These are phyloP conservation scores for Eucriotettix oculatus DNA, from an alignment of 2,888 invertebrate species.

Conservation along the genomic window DNA sequence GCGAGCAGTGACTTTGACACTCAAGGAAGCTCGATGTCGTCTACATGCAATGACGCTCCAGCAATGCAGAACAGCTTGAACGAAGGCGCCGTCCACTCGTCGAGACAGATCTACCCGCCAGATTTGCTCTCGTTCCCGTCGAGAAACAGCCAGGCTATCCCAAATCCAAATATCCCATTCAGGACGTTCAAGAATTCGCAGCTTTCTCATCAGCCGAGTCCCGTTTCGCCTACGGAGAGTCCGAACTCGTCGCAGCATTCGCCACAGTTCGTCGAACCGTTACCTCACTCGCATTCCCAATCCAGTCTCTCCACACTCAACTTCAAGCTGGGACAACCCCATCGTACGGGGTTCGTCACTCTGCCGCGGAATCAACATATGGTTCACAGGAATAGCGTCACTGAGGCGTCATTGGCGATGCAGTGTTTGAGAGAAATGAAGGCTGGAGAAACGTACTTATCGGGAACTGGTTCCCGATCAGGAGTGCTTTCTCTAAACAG, in stretches of 20 bases:
- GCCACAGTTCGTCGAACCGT: background rate
- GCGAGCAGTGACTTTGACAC: background rate
- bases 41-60: conserved; percentile 4
- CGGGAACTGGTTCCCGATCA: background rate
- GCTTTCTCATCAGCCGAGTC: background rate
- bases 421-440: background rate
- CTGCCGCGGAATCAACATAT: background rate
- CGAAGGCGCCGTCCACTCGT: background rate
- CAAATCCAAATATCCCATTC: conserved; percentile 33
- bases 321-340: background rate
- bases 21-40: background rate
- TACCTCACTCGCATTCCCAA: background rate
- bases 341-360: background rate
- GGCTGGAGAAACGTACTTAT: background rate
- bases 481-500: background rate
- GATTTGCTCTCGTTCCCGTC: conserved; percentile 66
- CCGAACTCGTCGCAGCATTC: background rate
- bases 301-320: background rate
- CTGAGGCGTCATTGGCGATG: background rate
- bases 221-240: background rate
- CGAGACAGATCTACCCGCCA: conserved; percentile 35
- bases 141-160: conserved; percentile 51
- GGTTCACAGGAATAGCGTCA: background rate
- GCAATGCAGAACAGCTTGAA: background rate
- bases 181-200: background rate